These are phyloP conservation scores for Ictalurus punctatus DNA, from an alignment of 2,113 vertebrate genomes.

Conservation along the genomic window DNA sequence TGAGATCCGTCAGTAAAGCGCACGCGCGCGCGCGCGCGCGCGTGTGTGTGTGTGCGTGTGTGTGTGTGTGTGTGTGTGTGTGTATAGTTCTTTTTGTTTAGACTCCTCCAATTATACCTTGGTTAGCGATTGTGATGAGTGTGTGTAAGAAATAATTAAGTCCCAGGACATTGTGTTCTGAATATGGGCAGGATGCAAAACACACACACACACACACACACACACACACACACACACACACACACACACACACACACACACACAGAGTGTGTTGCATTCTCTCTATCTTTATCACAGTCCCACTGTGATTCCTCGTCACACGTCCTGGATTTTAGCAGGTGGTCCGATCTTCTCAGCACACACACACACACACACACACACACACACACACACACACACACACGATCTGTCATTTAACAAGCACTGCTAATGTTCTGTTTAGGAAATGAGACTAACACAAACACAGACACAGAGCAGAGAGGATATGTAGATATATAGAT, in stretches of 20 bases:
- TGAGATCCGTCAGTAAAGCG: constrained; percentile 46
- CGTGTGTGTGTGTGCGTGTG: constrained; percentile 20
- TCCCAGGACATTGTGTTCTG: constrained; percentile 48
- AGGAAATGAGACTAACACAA: neutral
- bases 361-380: constrained; percentile 7
- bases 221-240: neutral
- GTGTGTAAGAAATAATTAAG: constrained; percentile 50
- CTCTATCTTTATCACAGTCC: constrained; percentile 8
- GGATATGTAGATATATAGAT: neutral
- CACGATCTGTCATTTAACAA: neutral
- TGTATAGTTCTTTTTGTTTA: constrained; percentile 37
- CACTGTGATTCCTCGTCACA: neutral
- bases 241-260: constrained; percentile 21
- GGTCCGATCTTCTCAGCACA: neutral
- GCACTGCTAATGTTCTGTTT: neutral
- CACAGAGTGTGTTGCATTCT: neutral
- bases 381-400: neutral
- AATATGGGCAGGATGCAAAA: constrained; percentile 39
- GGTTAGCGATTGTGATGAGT: constrained; percentile 40
- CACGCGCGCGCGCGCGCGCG: constrained; percentile 26
- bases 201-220: neutral
- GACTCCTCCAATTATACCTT: constrained; percentile 49
- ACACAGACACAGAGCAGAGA: neutral
- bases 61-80: constrained; percentile 26
- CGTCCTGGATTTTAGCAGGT: neutral